Conservation (phyloP, 2,888 invertebrate species). For the Empis stercorea region DNA sequence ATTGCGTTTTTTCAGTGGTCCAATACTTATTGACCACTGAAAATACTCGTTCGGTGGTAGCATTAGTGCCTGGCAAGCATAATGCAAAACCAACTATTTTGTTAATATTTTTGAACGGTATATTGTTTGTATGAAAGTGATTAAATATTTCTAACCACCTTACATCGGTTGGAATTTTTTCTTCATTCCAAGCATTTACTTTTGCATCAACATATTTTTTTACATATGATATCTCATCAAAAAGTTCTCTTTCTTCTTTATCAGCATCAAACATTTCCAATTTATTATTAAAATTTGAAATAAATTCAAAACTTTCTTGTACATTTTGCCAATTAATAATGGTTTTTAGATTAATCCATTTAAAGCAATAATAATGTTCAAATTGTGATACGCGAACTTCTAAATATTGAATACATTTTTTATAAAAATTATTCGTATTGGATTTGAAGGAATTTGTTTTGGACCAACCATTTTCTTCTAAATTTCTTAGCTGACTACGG, state of each 20-base stretch:
- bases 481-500: constrained; percentile 6
- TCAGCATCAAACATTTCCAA: background rate
- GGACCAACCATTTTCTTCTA: constrained; percentile 2
- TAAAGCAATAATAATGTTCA: background rate
- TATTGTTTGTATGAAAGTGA: background rate
- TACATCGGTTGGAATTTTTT: background rate
- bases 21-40: constrained; percentile 5
- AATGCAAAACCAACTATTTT: constrained; percentile 10
- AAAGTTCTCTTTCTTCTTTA: background rate
- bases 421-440: background rate
- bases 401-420: background rate
- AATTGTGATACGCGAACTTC: background rate
- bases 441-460: background rate
- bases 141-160: background rate
- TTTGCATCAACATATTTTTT: background rate
- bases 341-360: background rate
- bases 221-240: background rate
- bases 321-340: background rate
- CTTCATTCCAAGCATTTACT: background rate
- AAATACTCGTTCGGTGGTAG: constrained; percentile 6
- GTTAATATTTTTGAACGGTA: background rate
- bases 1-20: constrained; percentile 6
- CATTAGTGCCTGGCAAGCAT: constrained; percentile 9
- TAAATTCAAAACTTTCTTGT: background rate
- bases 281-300: background rate